Conservation (phyloP, 2,797 vertebrate species). For the Serranus cabrilla region DNA sequence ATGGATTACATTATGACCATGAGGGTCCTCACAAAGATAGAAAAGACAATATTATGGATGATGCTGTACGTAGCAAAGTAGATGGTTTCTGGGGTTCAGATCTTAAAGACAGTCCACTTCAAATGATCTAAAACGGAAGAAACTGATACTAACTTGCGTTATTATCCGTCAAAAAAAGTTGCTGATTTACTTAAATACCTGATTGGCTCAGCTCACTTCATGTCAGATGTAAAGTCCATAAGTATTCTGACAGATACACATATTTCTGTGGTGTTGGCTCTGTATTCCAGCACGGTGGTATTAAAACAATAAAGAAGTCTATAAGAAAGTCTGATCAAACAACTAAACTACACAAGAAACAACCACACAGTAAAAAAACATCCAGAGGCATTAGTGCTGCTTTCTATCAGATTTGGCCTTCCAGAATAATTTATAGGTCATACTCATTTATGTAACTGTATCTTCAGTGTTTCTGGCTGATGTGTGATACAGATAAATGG, state of each 20-base stretch:
- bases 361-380: not conserved
- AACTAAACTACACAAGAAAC: constrained; percentile 6
- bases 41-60: no score
- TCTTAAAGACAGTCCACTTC: not conserved
- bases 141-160: not conserved
- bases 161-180: not conserved
- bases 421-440: constrained; percentile 6
- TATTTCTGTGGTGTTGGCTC: not conserved
- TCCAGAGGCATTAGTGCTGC: not conserved
- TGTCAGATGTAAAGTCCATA: not conserved
- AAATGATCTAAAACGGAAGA: not conserved
- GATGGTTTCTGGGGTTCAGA: no score
- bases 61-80: no score
- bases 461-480: constrained; percentile 18
- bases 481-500: constrained; percentile 30
- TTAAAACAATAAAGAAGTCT: not conserved
- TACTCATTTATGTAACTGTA: constrained; percentile 33
- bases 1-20: no score
- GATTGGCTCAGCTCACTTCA: not conserved
- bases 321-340: not conserved
- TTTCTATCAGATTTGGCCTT: not conserved
- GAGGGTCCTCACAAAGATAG: no score
- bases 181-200: not conserved
- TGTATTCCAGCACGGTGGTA: not conserved
- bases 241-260: not conserved